Percentiles rank a stretch among this genome's conserved stretches.
Evolutionary conservation across 2,888 invertebrate genomes (phyloP).

Genomic region (Diaprepes abbreviatus): DNA sequence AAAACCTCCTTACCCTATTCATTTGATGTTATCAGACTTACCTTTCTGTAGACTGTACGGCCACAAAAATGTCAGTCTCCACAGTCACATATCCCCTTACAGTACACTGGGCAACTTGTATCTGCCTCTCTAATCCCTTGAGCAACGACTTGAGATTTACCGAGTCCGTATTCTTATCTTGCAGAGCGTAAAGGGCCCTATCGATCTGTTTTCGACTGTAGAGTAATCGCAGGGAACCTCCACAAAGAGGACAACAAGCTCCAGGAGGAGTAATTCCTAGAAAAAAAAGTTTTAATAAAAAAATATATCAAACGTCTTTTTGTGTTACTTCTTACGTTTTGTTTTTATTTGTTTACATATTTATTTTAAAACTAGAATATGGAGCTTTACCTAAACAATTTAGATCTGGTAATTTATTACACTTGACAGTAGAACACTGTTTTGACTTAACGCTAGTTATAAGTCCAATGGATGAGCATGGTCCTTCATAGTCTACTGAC

Average conservation of each 20-base stretch:
- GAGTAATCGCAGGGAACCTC: conserved; percentile 81
- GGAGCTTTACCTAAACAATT: conserved; percentile 78
- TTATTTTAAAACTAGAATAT: too few relatives aligned
- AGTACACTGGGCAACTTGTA: conserved; percentile 86
- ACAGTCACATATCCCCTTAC: conserved; percentile 87
- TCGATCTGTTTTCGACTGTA: conserved; percentile 88
- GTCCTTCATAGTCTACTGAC: conserved; percentile 85
- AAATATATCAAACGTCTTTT: too few relatives aligned
- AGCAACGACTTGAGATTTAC: conserved; percentile 80
- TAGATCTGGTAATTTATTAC: conserved; percentile 74
- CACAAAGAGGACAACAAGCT: conserved; percentile 92
- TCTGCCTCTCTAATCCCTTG: conserved; percentile 77
- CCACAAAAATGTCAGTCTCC: conserved; percentile 87
- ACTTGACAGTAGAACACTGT: conserved; percentile 80
- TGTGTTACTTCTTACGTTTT: too few relatives aligned
- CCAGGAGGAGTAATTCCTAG: conserved; percentile 87
- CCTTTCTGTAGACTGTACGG: conserved; percentile 78
- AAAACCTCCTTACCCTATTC: too few relatives aligned
- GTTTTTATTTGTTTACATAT: too few relatives aligned
- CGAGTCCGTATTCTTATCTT: conserved; percentile 75
- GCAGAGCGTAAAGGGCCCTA: conserved; percentile 80
- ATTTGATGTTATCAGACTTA: too few relatives aligned
- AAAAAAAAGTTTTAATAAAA: conserved; percentile 23
- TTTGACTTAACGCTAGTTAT: conserved; percentile 76
- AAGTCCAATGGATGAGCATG: conserved; percentile 83